Percentiles rank a stretch among this genome's conserved stretches.
phyloP scores from a whole-genome alignment of 2,888 invertebrate species.

The Drosophila fungiperda region DNA sequence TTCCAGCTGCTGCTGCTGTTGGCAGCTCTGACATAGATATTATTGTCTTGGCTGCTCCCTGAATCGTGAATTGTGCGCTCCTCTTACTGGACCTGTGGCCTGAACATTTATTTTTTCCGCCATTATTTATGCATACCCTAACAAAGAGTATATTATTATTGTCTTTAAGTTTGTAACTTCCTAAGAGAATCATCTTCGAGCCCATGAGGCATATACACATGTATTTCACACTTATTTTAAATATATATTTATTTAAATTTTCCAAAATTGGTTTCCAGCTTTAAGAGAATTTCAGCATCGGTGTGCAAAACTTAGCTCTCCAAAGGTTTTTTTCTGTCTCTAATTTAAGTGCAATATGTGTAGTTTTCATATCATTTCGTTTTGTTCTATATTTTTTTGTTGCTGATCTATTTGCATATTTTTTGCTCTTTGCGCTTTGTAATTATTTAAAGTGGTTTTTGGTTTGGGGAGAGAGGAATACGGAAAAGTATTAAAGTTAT shows the following conservation, averaged over 20 bases:
- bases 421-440: slow-evolving; percentile 60
- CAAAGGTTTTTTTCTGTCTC: slow-evolving; percentile 10
- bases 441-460: slow-evolving; percentile 75
- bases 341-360: slow-evolving; percentile 60
- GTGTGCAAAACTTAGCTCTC: neutral
- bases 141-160: neutral
- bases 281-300: slow-evolving; percentile 2
- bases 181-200: rapidly evolving
- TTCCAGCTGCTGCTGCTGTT: slow-evolving; percentile 30
- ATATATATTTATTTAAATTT: neutral
- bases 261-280: neutral
- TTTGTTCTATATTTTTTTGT: slow-evolving; percentile 38
- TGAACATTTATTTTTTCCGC: slow-evolving; percentile 43
- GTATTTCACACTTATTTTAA: neutral
- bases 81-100: slow-evolving; percentile 53
- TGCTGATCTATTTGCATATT: slow-evolving; percentile 25
- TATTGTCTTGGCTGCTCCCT: slow-evolving; percentile 69
- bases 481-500: slow-evolving; percentile 43
- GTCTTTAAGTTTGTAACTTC: neutral
- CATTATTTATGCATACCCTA: slow-evolving; percentile 29
- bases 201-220: too few relatives aligned
- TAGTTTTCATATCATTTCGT: slow-evolving; percentile 57
- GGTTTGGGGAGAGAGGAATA: slow-evolving; percentile 10
- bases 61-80: slow-evolving; percentile 58
- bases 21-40: slow-evolving; percentile 71